A percentile compares a stretch with the other conserved stretches of the same genome.
These are phyloP conservation scores for Pinna nobilis DNA, from an alignment of 1,140 invertebrate species.

Conservation along the genomic window DNA sequence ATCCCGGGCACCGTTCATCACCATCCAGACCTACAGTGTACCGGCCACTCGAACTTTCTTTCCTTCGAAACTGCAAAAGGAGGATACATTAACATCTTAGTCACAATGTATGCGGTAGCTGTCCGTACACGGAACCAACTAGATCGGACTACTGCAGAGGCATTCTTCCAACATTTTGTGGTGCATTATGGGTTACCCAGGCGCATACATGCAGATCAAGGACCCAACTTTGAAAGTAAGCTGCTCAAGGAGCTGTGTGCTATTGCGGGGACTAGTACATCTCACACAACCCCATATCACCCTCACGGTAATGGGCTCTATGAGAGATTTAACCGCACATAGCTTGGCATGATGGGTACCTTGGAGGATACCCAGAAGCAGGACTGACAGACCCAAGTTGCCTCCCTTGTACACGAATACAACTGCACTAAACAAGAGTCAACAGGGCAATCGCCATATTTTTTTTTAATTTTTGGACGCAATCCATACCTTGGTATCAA, in stretches of 20 bases:
- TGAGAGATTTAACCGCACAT: conserved; percentile 60
- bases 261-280: conserved; percentile 6
- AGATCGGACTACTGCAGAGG: not conserved
- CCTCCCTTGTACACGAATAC: no score
- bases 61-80: no score
- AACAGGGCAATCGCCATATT: no score
- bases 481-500: no score
- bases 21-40: not conserved
- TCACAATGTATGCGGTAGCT: no score
- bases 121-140: no score
- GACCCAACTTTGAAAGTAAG: conserved; percentile 38
- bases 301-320: conserved; percentile 41
- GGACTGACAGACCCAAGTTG: no score
- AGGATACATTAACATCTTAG: no score
- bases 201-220: conserved; percentile 41
- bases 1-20: no score
- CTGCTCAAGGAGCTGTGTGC: conserved; percentile 28
- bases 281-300: conserved; percentile 30
- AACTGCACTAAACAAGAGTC: no score
- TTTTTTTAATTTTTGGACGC: no score
- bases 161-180: not conserved
- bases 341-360: no score
- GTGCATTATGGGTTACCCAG: conserved; percentile 23
- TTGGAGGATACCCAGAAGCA: conserved; percentile 28
- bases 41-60: not conserved